Evolutionary conservation across 1,140 invertebrate species (phyloP).

Genomic region (Apis dorsata): DNA sequence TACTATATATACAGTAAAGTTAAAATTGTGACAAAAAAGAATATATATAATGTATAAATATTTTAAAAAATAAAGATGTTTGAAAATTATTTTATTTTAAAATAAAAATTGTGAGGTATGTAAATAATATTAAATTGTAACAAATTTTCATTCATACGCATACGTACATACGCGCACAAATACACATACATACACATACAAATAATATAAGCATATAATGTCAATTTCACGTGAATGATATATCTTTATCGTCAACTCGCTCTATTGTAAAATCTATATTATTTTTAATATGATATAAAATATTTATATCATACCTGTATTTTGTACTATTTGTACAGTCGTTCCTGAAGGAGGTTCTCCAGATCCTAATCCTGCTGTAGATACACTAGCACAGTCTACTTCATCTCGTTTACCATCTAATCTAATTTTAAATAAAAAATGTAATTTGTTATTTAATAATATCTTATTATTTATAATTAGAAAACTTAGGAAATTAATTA

Average conservation of each 20-base stretch:
- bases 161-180: too few species aligned
- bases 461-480: not conserved
- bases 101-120: slow-evolving; percentile 10
- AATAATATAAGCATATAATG: slow-evolving; percentile 33
- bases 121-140: slow-evolving; percentile 30
- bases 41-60: slow-evolving; percentile 55
- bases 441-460: slow-evolving; percentile 3
- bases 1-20: not conserved
- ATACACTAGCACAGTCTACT: slow-evolving; percentile 73
- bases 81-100: slow-evolving; percentile 6
- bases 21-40: slow-evolving; percentile 34
- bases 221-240: slow-evolving; percentile 39
- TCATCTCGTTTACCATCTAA: slow-evolving; percentile 79
- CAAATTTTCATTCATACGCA: slow-evolving; percentile 13
- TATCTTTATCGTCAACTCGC: slow-evolving; percentile 68
- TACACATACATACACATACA: too few species aligned
- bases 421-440: slow-evolving; percentile 62
- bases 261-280: slow-evolving; percentile 37
- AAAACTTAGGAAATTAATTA: not conserved
- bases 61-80: slow-evolving; percentile 28
- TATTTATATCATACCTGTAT: slow-evolving; percentile 73
- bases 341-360: slow-evolving; percentile 65
- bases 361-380: slow-evolving; percentile 68
- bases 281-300: slow-evolving; percentile 21
- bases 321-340: slow-evolving; percentile 72